These are phyloP conservation scores for Drosophila baimaii DNA, from an alignment of 1,140 invertebrate genomes.

Conservation along the genomic window DNA sequence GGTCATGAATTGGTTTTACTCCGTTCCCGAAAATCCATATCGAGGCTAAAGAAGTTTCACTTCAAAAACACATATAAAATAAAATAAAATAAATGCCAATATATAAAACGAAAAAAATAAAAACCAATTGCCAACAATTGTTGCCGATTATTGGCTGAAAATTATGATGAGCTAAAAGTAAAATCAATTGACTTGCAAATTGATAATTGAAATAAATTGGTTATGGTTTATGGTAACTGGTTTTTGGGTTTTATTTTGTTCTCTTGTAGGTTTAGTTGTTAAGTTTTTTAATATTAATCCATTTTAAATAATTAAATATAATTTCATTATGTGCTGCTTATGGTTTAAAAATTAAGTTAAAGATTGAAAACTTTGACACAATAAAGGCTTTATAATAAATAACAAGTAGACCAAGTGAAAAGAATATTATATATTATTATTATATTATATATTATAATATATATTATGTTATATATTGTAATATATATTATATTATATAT, in stretches of 20 bases:
- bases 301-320: background rate
- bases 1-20: no score
- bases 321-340: background rate
- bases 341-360: no score
- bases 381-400: no score
- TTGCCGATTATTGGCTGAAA: constrained; percentile 15
- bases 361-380: no score
- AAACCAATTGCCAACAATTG: constrained; percentile 5
- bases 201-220: constrained; percentile 50
- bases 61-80: background rate
- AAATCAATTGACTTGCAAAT: constrained; percentile 59
- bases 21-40: no score
- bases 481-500: no score
- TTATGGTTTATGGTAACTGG: constrained; percentile 23
- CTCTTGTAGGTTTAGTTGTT: constrained; percentile 20
- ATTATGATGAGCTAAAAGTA: constrained; percentile 18
- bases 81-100: background rate
- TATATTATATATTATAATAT: no score
- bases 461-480: no score
- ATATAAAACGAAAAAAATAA: background rate
- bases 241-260: constrained; percentile 12
- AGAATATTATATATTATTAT: no score
- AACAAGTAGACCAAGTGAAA: no score
- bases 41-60: no score
- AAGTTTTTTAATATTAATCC: background rate